Percentiles rank a stretch among this genome's conserved stretches.
phyloP scores from a whole-genome alignment of 1,140 invertebrate species.

The Lepeophtheirus salmonis region DNA sequence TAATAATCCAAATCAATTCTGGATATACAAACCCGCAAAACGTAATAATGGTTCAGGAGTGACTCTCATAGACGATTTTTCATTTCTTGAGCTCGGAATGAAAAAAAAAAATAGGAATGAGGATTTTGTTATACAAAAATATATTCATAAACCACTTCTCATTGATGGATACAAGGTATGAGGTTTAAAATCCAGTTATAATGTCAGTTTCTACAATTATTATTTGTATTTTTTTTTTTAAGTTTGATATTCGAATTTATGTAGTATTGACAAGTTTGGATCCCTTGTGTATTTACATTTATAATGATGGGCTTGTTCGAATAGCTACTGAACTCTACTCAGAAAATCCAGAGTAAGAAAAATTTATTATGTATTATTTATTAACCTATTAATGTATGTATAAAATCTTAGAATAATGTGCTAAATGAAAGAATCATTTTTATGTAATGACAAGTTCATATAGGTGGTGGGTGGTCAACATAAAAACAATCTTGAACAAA shows the following conservation, averaged over 20 bases:
- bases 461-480: too few relatives aligned
- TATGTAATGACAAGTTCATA: too few relatives aligned
- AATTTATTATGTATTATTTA: too few relatives aligned
- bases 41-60: slow-evolving; percentile 7
- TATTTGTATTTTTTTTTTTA: not conserved
- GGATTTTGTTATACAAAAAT: not conserved
- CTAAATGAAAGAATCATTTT: too few relatives aligned
- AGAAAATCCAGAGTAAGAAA: slow-evolving; percentile 6
- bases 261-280: slow-evolving; percentile 13
- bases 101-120: not conserved
- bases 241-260: slow-evolving; percentile 13
- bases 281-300: slow-evolving; percentile 6
- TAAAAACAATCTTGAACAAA: too few relatives aligned
- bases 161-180: slow-evolving; percentile 6
- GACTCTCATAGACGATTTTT: not conserved
- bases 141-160: slow-evolving; percentile 12
- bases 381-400: too few relatives aligned
- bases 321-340: slow-evolving; percentile 12
- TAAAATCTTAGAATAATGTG: too few relatives aligned
- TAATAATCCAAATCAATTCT: not conserved
- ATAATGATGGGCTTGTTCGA: slow-evolving; percentile 13
- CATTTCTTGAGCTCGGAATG: not conserved
- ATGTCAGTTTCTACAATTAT: not conserved
- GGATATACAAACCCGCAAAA: slow-evolving; percentile 10
- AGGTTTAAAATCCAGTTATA: not conserved